Percentiles rank a stretch among this genome's conserved stretches.
Evolutionary conservation across 1,140 invertebrate species (phyloP).

Genomic region (Aphis craccivora): DNA sequence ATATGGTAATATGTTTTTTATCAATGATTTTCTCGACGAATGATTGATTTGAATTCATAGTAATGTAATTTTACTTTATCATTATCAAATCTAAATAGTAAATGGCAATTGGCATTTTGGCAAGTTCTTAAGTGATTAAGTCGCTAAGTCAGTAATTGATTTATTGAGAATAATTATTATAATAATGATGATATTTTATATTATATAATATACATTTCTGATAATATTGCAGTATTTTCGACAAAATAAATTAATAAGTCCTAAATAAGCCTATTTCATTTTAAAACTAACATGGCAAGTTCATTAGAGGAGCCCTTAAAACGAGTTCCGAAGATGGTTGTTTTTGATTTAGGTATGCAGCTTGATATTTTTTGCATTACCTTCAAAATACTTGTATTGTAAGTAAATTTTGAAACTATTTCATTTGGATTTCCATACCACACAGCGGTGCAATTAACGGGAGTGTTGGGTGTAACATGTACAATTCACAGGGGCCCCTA

Average conservation of each 20-base stretch:
- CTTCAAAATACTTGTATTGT: not conserved
- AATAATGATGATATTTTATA: not conserved
- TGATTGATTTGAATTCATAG: not conserved
- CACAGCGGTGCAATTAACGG: too few species aligned
- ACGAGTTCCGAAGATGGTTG: slow-evolving; percentile 59
- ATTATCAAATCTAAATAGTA: not conserved
- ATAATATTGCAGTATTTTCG: not conserved
- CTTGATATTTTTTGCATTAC: not conserved
- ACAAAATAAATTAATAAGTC: not conserved
- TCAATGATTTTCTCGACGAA: not conserved
- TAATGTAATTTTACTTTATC: too few species aligned
- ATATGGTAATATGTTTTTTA: too few species aligned
- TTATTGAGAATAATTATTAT: not conserved
- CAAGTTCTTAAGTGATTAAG: too few species aligned
- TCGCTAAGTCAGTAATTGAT: not conserved
- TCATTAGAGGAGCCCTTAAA: not conserved
- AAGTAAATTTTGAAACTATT: not conserved
- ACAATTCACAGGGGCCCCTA: too few species aligned
- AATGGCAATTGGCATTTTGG: not conserved
- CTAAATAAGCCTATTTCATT: not conserved
- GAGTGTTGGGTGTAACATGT: too few species aligned
- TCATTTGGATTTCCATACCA: not conserved
- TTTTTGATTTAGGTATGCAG: slow-evolving; percentile 61
- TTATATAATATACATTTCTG: not conserved
- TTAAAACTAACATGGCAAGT: not conserved